Base-by-base conservation (phyloP, 1,140 invertebrate genomes). In the Leptinotarsa defecta region DNA sequence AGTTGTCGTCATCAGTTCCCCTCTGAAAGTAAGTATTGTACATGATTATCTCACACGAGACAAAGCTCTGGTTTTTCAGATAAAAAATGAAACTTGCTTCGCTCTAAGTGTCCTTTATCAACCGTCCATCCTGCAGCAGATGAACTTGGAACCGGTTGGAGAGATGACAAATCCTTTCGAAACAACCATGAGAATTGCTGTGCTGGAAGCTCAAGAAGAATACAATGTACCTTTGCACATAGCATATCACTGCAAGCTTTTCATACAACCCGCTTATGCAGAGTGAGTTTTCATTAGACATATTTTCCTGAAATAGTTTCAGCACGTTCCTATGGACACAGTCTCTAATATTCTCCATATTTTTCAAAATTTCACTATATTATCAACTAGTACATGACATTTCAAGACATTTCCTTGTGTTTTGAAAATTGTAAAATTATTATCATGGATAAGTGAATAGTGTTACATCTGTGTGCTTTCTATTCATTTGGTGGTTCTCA, bases 171-270 rank as follows among this genome's bases (percentile, higher is more conserved):
- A 94, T 86, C 93, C 93, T 1, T 94, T 94, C 84, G 90, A 92
- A 78, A 91, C 93, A 34, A 91, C 91, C 63, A 90, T 93, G 85
- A 88, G 92, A 73, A 89, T 95, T 71, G 87, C 89, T 2, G 91
- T 93, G 20, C 85, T 96, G 13, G 92, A 93, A 79, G 91, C 93
- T 2, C 91, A 92, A 77, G 90, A 94, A 76, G 88, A 88, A 1
- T 95, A 91, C 82, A 91, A 92, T 79, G 89, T 95, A 62, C 94
- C 94, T 17, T 85, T 95, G 22, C 91, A 91, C 79, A 90, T 95
- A 24, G 93, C 94, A 4, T 95, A 94, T 83, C 92, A 95, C 82
- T 94, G 92, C 82, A 90, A 91, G 75, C 86, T 96, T 24, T 92
- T 91, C 82, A 83, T 95, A 48, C 87, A 92, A 79, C 94, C 94